Conservation (phyloP, 2,888 invertebrate genomes). For the Watsonalla cultraria region DNA sequence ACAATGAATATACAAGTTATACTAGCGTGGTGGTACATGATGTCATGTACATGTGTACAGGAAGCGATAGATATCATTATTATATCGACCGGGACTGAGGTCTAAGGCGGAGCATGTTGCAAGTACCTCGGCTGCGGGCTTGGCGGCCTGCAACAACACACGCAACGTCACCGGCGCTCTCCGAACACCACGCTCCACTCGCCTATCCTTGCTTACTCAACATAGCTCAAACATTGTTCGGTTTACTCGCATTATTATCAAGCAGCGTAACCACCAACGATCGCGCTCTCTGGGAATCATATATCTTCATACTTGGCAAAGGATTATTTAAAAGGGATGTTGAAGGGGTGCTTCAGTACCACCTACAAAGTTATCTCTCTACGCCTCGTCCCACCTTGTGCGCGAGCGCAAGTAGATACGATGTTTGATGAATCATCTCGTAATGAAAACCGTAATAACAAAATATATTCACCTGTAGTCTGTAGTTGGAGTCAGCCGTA, state of each 20-base stretch:
- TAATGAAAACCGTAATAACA: not conserved
- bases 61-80: conserved; percentile 67
- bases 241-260: not conserved
- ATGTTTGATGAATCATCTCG: conserved; percentile 1
- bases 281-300: not conserved
- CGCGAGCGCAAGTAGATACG: not conserved
- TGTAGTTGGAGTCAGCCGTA: conserved; percentile 91
- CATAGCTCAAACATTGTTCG: not conserved
- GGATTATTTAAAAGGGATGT: too few relatives aligned
- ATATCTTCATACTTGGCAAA: too few relatives aligned
- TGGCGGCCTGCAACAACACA: conserved; percentile 84
- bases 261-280: not conserved
- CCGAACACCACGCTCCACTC: conserved; percentile 8
- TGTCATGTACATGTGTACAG: conserved; percentile 48
- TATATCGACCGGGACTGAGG: conserved; percentile 50
- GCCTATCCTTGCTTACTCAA: conserved; percentile 6
- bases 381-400: not conserved
- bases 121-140: conserved; percentile 84
- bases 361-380: too few relatives aligned
- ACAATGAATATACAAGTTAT: conserved; percentile 61
- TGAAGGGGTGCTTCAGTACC: too few relatives aligned
- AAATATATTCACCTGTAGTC: conserved; percentile 86
- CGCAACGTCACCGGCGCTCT: conserved; percentile 49
- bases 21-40: conserved; percentile 69
- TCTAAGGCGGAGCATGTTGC: conserved; percentile 41